Percentiles rank a stretch among this genome's conserved stretches.
Conservation (phyloP, 2,797 vertebrate genomes). For the Gobionotothen gibberifrons region DNA sequence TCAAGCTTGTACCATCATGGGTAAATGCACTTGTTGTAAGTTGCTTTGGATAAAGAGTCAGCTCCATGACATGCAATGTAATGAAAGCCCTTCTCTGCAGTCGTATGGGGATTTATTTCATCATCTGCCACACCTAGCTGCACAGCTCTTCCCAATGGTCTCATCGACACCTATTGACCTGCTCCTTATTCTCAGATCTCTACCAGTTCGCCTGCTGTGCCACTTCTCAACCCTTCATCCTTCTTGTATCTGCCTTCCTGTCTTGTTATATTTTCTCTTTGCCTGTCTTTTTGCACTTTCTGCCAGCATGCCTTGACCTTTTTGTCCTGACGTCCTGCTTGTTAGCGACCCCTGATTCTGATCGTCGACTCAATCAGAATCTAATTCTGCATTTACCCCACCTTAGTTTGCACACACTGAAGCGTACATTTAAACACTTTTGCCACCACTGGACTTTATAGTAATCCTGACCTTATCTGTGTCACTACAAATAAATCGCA, state of each 20-base stretch:
- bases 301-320: background rate
- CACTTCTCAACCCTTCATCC: background rate
- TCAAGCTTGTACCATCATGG: too few species aligned
- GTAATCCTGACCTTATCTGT: constrained; percentile 1
- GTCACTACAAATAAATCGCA: background rate
- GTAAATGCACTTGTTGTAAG: too few species aligned
- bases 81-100: background rate
- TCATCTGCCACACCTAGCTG: background rate
- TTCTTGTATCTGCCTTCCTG: background rate
- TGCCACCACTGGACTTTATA: background rate
- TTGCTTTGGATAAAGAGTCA: too few species aligned
- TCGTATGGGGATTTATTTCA: background rate
- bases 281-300: background rate
- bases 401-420: background rate
- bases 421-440: background rate
- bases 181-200: background rate
- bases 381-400: background rate
- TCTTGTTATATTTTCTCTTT: background rate
- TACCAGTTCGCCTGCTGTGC: background rate
- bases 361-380: too few species aligned
- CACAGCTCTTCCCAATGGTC: background rate
- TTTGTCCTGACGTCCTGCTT: background rate
- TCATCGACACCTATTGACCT: background rate
- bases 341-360: background rate
- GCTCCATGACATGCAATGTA: too few species aligned